Conservation (phyloP, 1,140 invertebrate genomes). For the Dufourea novaeangliae region DNA sequence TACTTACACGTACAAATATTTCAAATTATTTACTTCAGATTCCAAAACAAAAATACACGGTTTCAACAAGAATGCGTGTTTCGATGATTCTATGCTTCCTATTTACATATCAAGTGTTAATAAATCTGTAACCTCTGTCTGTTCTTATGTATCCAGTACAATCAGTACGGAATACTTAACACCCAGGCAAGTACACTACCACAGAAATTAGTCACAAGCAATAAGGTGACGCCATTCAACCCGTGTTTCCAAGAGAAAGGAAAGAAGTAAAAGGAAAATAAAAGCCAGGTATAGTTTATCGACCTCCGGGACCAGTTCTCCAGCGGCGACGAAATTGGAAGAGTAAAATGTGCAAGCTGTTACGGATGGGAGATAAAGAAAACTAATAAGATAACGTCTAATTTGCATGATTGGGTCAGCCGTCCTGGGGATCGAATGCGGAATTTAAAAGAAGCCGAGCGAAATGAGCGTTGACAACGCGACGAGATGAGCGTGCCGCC, state of each 20-base stretch:
- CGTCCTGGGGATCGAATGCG: constrained; percentile 41
- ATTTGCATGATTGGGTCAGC: constrained; percentile 51
- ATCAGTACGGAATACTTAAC: not conserved
- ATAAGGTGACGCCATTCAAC: constrained; percentile 43
- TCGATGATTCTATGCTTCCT: too few species aligned
- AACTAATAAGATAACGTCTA: constrained; percentile 54
- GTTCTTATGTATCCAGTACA: too few species aligned
- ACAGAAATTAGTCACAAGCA: too few species aligned
- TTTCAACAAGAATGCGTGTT: too few species aligned
- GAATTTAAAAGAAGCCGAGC: constrained; percentile 40
- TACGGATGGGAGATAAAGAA: constrained; percentile 49
- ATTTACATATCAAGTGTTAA: too few species aligned
- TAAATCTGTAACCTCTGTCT: too few species aligned
- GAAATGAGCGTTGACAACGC: constrained; percentile 17
- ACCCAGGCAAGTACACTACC: too few species aligned
- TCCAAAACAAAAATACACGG: too few species aligned
- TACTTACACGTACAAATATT: too few species aligned
- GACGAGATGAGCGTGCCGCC: not conserved
- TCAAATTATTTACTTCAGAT: too few species aligned
- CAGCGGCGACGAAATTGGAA: constrained; percentile 31
- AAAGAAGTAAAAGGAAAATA: constrained; percentile 45
- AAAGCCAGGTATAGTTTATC: constrained; percentile 55
- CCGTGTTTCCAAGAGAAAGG: not conserved
- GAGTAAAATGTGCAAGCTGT: constrained; percentile 56
- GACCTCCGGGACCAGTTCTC: constrained; percentile 39